phyloP scores from a whole-genome alignment of 2,113 vertebrate species.

The Castor canadensis region DNA sequence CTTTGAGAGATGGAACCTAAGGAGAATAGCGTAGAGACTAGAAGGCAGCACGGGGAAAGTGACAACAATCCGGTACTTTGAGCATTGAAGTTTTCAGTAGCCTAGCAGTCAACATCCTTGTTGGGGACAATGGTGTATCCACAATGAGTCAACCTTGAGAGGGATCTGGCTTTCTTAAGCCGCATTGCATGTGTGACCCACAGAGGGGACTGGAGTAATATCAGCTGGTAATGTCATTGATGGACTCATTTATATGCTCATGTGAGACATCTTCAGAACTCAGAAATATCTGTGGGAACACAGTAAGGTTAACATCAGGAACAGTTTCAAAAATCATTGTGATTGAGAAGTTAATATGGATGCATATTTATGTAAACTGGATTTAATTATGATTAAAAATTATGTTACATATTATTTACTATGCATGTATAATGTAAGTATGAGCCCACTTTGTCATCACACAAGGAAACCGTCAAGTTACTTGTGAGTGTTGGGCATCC shows the following conservation, averaged over 20 bases:
- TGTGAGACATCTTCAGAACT: neutral
- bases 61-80: neutral
- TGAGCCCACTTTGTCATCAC: neutral
- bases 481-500: neutral
- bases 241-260: neutral
- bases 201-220: neutral
- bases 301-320: neutral
- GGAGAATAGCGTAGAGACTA: neutral
- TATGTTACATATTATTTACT: neutral
- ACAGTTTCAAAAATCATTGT: neutral
- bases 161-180: neutral
- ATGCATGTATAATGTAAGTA: neutral
- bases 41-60: neutral
- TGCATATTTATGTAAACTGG: neutral
- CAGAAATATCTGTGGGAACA: neutral
- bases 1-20: neutral
- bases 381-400: too few relatives aligned
- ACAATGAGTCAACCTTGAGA: neutral
- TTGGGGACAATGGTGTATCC: neutral
- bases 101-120: neutral
- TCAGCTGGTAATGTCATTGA: neutral
- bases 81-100: neutral
- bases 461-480: neutral
- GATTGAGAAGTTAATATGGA: too few relatives aligned
- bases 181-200: neutral